Evolutionary conservation across 2,888 invertebrate genomes (phyloP).

Genomic region (Drosophila helvetica): DNA sequence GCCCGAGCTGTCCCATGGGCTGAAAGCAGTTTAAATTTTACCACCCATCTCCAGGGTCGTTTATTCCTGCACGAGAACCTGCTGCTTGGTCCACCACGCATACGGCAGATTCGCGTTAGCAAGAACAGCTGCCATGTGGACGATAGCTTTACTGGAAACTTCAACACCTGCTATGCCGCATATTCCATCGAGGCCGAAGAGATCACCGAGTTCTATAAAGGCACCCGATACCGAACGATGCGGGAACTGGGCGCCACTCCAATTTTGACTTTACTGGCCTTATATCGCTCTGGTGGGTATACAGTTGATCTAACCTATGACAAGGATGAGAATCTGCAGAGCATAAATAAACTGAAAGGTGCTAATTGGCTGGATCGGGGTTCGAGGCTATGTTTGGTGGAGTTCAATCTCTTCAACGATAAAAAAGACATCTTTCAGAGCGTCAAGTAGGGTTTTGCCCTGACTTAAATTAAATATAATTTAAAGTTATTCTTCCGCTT

Average conservation of each 20-base stretch:
- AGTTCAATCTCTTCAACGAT: slow-evolving; percentile 90
- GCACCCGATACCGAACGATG: slow-evolving; percentile 63
- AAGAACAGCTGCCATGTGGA: slow-evolving; percentile 88
- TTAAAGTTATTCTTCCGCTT: neutral
- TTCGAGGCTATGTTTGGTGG: slow-evolving; percentile 88
- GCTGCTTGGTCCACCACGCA: slow-evolving; percentile 86
- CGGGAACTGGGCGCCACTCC: slow-evolving; percentile 82
- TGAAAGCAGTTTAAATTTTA: neutral
- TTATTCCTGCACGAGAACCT: slow-evolving; percentile 86
- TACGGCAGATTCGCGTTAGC: slow-evolving; percentile 86
- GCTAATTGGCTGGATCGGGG: slow-evolving; percentile 88
- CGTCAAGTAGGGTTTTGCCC: slow-evolving; percentile 84
- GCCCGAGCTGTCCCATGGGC: neutral
- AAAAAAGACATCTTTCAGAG: slow-evolving; percentile 89
- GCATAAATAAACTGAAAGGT: slow-evolving; percentile 85
- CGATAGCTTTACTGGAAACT: slow-evolving; percentile 86
- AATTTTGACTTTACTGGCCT: slow-evolving; percentile 85
- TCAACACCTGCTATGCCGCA: slow-evolving; percentile 86
- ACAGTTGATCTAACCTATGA: slow-evolving; percentile 85
- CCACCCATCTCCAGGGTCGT: slow-evolving; percentile 29
- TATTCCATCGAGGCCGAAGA: slow-evolving; percentile 86
- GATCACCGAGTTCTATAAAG: slow-evolving; percentile 56
- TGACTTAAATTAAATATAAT: too few species aligned
- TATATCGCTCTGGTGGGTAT: slow-evolving; percentile 86
- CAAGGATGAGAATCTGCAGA: slow-evolving; percentile 82